These are phyloP conservation scores for Selene dorsalis DNA, from an alignment of 2,797 vertebrate species.

Conservation along the genomic window DNA sequence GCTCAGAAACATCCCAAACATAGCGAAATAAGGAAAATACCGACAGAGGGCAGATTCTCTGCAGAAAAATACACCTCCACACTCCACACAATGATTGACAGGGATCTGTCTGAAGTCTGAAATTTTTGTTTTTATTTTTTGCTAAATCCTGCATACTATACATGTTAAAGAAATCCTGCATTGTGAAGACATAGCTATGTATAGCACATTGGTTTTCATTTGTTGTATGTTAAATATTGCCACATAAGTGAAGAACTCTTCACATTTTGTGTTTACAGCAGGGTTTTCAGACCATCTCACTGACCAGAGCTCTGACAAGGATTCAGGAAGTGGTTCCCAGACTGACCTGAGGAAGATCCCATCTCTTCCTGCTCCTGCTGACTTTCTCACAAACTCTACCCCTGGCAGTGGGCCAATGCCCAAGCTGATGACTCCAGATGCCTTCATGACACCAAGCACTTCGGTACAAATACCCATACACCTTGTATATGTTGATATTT, in stretches of 20 bases:
- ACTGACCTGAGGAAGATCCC: constrained; percentile 90
- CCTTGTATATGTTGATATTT: not conserved
- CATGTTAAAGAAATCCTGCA: not conserved
- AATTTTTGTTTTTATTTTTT: too few species aligned
- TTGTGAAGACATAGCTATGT: not conserved
- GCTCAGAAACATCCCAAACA: too few species aligned
- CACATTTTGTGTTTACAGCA: constrained; percentile 46
- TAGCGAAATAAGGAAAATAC: too few species aligned
- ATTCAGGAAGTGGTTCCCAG: constrained; percentile 89
- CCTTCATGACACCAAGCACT: constrained; percentile 96
- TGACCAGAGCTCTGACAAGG: constrained; percentile 90
- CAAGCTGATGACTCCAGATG: constrained; percentile 98
- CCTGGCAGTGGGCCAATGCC: constrained; percentile 84
- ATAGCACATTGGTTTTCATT: not conserved
- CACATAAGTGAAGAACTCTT: not conserved
- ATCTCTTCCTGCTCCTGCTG: constrained; percentile 89
- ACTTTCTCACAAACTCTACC: constrained; percentile 88
- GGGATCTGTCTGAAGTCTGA: too few species aligned
- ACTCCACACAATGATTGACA: too few species aligned
- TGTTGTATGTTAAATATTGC: not conserved
- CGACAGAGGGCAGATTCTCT: too few species aligned
- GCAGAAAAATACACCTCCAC: too few species aligned
- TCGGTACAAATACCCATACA: constrained; percentile 79
- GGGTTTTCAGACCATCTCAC: constrained; percentile 90
- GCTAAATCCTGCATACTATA: too few species aligned